A percentile compares a stretch with the other conserved stretches of the same genome.
phyloP scores from a whole-genome alignment of 2,797 vertebrate genomes.

The Spinibarbus caldwelli region DNA sequence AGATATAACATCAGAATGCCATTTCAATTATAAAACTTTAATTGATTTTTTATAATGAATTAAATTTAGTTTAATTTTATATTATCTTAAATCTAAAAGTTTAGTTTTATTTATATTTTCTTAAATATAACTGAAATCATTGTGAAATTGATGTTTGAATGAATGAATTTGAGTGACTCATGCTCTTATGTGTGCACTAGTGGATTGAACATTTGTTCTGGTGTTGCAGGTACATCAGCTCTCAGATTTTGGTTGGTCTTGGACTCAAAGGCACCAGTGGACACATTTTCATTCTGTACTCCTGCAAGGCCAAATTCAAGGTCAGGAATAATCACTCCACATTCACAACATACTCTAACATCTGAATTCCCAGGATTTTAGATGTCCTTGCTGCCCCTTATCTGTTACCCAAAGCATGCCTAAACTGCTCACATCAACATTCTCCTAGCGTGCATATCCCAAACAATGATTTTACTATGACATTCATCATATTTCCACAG shows the following conservation, averaged over 20 bases:
- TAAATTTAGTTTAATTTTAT: too few species aligned
- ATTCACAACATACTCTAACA: slow-evolving; percentile 22
- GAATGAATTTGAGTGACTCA: background rate
- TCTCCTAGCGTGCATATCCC: slow-evolving; percentile 29
- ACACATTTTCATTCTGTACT: background rate
- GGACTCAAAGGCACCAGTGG: background rate
- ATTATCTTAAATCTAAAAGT: too few species aligned
- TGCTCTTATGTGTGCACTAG: background rate
- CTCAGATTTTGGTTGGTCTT: background rate
- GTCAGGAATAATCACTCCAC: slow-evolving; percentile 34
- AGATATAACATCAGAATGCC: too few species aligned
- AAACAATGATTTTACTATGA: slow-evolving; percentile 59
- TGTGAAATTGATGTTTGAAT: background rate
- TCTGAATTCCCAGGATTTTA: slow-evolving; percentile 34
- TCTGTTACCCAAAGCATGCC: slow-evolving; percentile 24
- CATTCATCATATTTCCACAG: slow-evolving; percentile 36
- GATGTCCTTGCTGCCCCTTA: slow-evolving; percentile 34
- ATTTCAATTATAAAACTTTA: too few species aligned
- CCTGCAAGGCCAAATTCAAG: slow-evolving; percentile 15
- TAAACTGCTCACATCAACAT: slow-evolving; percentile 19
- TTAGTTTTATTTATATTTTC: too few species aligned
- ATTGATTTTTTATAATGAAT: too few species aligned
- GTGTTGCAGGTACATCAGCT: background rate
- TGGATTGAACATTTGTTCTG: background rate
- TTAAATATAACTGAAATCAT: background rate